Conservation (phyloP, 2,113 vertebrate genomes). For the Eurystomus gularis region DNA sequence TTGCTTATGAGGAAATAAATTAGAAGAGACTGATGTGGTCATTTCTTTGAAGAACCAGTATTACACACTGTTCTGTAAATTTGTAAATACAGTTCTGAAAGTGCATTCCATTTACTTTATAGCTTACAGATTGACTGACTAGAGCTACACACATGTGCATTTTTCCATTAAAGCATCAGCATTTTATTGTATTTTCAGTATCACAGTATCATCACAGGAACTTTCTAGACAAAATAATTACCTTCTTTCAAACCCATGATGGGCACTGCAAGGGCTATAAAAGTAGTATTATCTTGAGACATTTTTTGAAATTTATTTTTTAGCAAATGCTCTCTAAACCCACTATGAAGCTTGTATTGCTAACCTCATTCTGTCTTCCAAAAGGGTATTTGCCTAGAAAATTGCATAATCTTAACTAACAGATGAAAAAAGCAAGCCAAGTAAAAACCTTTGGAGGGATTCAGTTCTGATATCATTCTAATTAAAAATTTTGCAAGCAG, state of each 20-base stretch:
- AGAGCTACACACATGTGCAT: not conserved
- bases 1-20: not conserved
- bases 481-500: conserved; percentile 26
- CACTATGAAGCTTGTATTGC: not conserved
- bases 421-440: not conserved
- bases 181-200: not conserved
- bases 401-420: conserved; percentile 24
- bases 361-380: conserved; percentile 61
- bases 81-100: not conserved
- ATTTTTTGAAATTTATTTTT: not conserved
- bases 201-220: not conserved
- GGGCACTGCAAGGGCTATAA: not conserved
- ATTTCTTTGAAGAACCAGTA: not conserved
- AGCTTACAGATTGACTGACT: not conserved
- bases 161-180: not conserved
- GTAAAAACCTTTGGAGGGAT: conserved; percentile 27
- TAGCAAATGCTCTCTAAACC: not conserved
- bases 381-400: conserved; percentile 40
- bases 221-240: not conserved
- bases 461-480: not conserved
- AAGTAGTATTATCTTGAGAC: not conserved
- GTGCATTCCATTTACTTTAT: not conserved
- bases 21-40: not conserved
- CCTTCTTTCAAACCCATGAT: not conserved
- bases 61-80: not conserved